Base-by-base conservation (phyloP, 1,140 invertebrate genomes). In the Meloidogyne floridensis region DNA sequence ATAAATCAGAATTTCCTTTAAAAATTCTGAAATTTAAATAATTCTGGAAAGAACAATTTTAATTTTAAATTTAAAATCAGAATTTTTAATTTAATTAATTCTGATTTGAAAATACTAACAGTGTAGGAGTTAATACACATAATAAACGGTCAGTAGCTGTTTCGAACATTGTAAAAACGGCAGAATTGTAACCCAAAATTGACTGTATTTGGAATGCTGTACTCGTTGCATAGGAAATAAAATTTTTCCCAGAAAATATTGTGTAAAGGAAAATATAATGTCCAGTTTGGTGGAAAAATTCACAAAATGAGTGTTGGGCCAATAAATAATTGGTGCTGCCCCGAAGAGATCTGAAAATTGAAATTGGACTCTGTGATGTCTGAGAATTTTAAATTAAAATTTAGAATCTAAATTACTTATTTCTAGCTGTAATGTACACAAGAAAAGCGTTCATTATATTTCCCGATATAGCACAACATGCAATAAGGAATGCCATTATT, bases 271-370 rank as follows among this genome's bases (percentile, higher is more conserved):
- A 74, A 20, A 81, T 75, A 70, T 75, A 71, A 77, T 81, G 80
- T 3, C 80, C 80, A 11, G 80, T 71, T 77, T 81, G 80, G 56
- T 81, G 80, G 43, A 80, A 73, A 32, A 81, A 79, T 54, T 81
- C 80, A 47, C 70, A 81, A 47, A 81, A 72, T 2, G 80, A 81
- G 32, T 75, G 65, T 54, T 75, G 11, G 7, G 53, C 80, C 18
- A 81, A 43, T 18, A 81, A 70, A 77, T 81, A 81, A 59, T 81
- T 81, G 65, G 72, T 72, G 20, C 77, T 79, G 5, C 77, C 65
- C 9, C 77, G 77, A 15, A 79, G 59, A 4, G 65, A 20, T 47
- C 77, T 79, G 54, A 42, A 81, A 18, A 8, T 43, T 32, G 32
- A 32, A 32, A 32, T 32, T 1, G 32, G 32, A 32, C 32, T 32